These are phyloP conservation scores for Amaurobius ferox DNA, from an alignment of 2,888 invertebrate genomes.

Conservation along the genomic window DNA sequence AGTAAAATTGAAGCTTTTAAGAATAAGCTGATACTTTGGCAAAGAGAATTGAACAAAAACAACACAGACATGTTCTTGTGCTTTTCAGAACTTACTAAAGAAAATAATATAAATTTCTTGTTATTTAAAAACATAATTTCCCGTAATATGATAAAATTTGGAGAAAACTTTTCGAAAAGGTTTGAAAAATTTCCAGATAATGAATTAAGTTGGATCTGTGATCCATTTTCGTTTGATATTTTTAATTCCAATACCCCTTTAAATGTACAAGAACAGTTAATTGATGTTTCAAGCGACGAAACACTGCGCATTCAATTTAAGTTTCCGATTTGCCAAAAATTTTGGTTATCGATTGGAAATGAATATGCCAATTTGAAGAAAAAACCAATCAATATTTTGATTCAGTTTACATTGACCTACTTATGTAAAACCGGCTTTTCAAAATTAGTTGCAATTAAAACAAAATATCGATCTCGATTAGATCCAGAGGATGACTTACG, in stretches of 20 bases:
- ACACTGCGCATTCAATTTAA: conserved; percentile 27
- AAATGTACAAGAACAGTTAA: too few species aligned
- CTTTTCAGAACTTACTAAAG: conserved; percentile 22
- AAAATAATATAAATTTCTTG: conserved; percentile 19
- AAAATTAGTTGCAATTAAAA: conserved; percentile 34
- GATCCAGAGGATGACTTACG: conserved; percentile 31
- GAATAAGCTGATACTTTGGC: too few species aligned
- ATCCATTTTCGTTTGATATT: too few species aligned
- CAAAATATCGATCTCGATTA: conserved; percentile 34
- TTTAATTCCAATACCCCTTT: too few species aligned
- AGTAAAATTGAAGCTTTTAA: too few species aligned
- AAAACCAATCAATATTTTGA: conserved; percentile 38
- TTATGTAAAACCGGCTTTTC: conserved; percentile 30
- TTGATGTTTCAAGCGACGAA: too few species aligned
- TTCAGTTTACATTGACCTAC: conserved; percentile 38
- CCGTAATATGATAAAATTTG: neutral
- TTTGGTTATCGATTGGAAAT: too few species aligned
- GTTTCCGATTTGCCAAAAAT: conserved; percentile 31
- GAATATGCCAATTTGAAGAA: conserved; percentile 26
- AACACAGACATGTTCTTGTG: neutral
- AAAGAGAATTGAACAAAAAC: too few species aligned
- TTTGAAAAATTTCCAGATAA: neutral
- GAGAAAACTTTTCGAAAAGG: neutral
- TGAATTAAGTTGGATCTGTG: neutral
- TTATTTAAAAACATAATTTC: conserved; percentile 37